Conservation (phyloP, 2,888 invertebrate species). For the Drosophila algonquin region DNA sequence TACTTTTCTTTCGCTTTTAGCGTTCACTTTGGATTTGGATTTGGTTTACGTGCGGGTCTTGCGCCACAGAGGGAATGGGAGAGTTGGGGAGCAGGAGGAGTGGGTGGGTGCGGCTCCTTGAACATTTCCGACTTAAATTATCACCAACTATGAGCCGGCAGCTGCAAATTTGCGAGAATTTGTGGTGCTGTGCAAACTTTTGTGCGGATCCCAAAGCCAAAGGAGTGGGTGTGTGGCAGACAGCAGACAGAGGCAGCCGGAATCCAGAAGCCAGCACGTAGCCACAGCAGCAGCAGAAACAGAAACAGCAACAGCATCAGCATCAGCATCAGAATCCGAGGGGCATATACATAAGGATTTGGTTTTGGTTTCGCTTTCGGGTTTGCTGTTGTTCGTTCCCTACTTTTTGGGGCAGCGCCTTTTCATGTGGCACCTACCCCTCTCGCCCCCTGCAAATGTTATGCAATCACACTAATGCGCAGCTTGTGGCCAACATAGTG, state of each 20-base stretch:
- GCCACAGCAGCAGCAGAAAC: constrained; percentile 59
- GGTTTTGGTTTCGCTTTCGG: constrained; percentile 65
- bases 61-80: not conserved
- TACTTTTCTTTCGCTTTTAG: constrained; percentile 60
- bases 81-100: too few relatives aligned
- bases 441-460: constrained; percentile 52
- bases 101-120: constrained; percentile 48
- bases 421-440: constrained; percentile 15
- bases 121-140: constrained; percentile 77
- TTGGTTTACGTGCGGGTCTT: constrained; percentile 52
- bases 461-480: constrained; percentile 78
- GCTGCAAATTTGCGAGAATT: constrained; percentile 61
- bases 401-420: constrained; percentile 38
- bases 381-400: constrained; percentile 38
- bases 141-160: constrained; percentile 66
- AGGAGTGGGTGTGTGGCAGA: constrained; percentile 11
- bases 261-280: constrained; percentile 63
- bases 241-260: not conserved
- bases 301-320: constrained; percentile 64
- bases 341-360: constrained; percentile 68
- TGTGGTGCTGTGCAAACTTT: constrained; percentile 64
- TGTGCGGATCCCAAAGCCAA: constrained; percentile 30
- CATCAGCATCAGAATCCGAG: constrained; percentile 51
- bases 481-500: constrained; percentile 63
- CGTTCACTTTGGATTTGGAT: constrained; percentile 36